phyloP scores from a whole-genome alignment of 2,113 vertebrate genomes.

The Columba livia region DNA sequence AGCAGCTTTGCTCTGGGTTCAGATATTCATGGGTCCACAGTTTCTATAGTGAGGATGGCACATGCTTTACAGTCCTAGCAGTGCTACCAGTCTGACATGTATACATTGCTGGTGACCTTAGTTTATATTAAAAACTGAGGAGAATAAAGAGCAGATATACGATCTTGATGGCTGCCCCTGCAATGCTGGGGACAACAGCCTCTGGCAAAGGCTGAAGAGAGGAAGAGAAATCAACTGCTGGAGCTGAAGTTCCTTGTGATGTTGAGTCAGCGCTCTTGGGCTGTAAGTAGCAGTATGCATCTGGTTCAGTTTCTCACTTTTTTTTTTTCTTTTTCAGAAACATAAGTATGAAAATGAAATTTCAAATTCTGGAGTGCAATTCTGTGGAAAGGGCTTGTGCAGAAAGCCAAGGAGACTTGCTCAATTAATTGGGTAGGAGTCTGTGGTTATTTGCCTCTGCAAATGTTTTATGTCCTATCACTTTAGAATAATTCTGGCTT shows the following conservation, averaged over 20 bases:
- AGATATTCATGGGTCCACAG: neutral
- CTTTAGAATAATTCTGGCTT: neutral
- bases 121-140: neutral
- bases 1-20: neutral
- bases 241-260: neutral
- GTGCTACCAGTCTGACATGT: neutral
- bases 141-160: neutral
- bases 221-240: neutral
- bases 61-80: neutral
- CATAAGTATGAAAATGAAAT: neutral
- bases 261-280: neutral
- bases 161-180: neutral
- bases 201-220: neutral
- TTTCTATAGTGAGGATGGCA: neutral
- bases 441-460: neutral
- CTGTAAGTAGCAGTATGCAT: neutral
- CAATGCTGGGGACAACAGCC: neutral
- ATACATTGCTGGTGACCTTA: neutral
- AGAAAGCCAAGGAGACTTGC: neutral
- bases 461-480: neutral
- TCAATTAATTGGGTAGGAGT: neutral
- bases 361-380: neutral
- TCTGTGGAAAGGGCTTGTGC: neutral
- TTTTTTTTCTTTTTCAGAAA: neutral
- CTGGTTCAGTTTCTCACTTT: neutral